Evolutionary conservation across 2,113 vertebrate genomes (phyloP).

Genomic region (Lathamus discolor): DNA sequence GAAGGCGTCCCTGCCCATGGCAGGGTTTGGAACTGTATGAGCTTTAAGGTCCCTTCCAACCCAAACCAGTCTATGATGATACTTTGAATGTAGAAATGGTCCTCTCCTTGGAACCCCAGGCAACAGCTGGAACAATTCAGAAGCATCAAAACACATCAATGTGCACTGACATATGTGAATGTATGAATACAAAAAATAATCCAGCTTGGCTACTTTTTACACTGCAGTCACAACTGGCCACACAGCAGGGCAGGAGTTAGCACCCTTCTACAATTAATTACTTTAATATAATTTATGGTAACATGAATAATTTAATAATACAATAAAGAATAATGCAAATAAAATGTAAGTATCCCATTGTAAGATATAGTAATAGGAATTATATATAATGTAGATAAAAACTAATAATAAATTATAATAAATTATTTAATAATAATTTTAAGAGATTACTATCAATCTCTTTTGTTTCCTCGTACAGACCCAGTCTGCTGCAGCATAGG

Average conservation of each 20-base stretch:
- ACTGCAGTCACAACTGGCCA: neutral
- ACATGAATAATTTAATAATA: neutral
- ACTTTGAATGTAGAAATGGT: neutral
- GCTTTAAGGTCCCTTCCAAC: neutral
- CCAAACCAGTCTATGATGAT: neutral
- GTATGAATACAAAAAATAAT: neutral
- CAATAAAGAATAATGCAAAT: neutral
- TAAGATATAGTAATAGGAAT: neutral
- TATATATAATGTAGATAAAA: neutral
- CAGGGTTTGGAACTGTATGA: neutral
- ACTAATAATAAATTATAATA: neutral
- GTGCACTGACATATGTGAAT: neutral
- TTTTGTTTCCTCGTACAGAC: neutral
- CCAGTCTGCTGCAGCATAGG: neutral
- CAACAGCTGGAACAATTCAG: neutral
- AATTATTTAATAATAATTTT: neutral
- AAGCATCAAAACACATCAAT: neutral
- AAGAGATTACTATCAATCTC: neutral
- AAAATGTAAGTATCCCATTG: neutral
- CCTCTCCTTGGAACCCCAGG: neutral
- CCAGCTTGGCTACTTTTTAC: neutral
- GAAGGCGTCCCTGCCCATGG: neutral
- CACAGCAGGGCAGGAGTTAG: neutral
- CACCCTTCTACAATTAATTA: neutral
- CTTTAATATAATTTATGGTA: neutral